Evolutionary conservation across 30 jellyfish, hydroid and myxozoan genomes (phyloP).

Genomic region (Aurelia coerulea): DNA sequence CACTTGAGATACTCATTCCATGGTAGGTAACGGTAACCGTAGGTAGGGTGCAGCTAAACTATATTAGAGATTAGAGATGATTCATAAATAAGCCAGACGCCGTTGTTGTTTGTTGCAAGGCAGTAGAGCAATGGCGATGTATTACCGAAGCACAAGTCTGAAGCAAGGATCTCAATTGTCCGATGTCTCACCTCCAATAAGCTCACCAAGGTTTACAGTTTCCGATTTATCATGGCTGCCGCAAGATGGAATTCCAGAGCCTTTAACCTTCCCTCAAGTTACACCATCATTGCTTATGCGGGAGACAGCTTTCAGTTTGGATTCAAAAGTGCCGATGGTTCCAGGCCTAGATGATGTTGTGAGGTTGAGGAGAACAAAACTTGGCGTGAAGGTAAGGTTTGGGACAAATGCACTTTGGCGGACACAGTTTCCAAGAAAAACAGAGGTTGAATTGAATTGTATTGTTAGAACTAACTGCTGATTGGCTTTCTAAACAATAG

Average conservation of each 20-base stretch:
- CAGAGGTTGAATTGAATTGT: too few species aligned
- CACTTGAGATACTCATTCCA: too few species aligned
- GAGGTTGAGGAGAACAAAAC: constrained; percentile 79
- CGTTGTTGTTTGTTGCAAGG: too few species aligned
- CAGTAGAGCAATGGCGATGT: too few species aligned
- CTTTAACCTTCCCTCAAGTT: constrained; percentile 82
- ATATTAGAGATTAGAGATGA: too few species aligned
- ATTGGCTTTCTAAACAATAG: too few species aligned
- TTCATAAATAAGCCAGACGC: too few species aligned
- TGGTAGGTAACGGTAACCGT: too few species aligned
- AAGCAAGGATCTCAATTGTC: neutral
- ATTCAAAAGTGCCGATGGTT: constrained; percentile 79
- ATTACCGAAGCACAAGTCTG: too few species aligned
- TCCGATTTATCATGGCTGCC: constrained; percentile 32
- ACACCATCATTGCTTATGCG: constrained; percentile 69
- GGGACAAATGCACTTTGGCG: neutral
- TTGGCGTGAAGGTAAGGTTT: constrained; percentile 86
- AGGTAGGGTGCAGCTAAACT: too few species aligned
- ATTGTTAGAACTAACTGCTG: too few species aligned
- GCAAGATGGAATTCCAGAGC: constrained; percentile 25
- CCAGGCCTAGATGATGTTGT: constrained; percentile 79
- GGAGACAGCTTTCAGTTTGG: constrained; percentile 85
- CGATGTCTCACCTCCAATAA: neutral
- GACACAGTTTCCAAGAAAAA: too few species aligned
- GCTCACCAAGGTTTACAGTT: neutral